Evolutionary conservation across 2,113 vertebrate species (phyloP), one percentile per base, ranked within the genome.

Genomic region (Myotis lucifugus): DNA sequence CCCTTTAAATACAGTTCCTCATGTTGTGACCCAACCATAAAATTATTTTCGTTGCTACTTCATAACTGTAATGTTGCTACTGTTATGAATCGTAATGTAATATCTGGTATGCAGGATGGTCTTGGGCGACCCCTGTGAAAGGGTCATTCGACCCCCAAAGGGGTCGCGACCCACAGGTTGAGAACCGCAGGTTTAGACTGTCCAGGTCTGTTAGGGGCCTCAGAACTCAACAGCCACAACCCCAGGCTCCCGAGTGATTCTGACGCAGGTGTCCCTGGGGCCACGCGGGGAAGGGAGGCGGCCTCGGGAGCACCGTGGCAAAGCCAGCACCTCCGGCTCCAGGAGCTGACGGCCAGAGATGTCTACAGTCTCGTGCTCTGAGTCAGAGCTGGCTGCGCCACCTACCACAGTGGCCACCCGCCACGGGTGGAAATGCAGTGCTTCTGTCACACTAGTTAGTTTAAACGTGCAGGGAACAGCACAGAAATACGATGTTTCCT

Each of bases 331-430:
- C 59, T 25, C 59, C 59, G 46, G 12, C 12, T n/a, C 56, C 40
- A 2, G 0, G 2, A 61, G 32, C 61, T 8, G 88, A 70, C 0
- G 17, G 42, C 40, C 92, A 12, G 85, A 14, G n/a, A 42, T 4
- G 3, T 9, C 18, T 4, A 1, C 1, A 17, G 9, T 6, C 0
- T n/a, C 73, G 2, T 13, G 2, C 8, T 69, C 46, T 29, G 54
- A 40, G 7, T 10, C 29, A 19, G 25, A 19, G 37, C 48, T 5
- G 19, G 32, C 84, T 11, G 32, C 5, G 8, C 32, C 32, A 3
- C 4, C 40, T 8, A 2, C 0, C 0, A 8, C 0, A 1, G 8
- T 0, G 11, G 32, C 66, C 37, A 3, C 67, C 48, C 4, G 73
- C 37, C 21, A 27, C 40, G 8, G 0, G 85, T 6, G n/a, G 18